Evolutionary conservation across 2,888 invertebrate species (phyloP), one percentile per base, ranked within the genome.

Genomic region (Rhimphoctona megacephalus): DNA sequence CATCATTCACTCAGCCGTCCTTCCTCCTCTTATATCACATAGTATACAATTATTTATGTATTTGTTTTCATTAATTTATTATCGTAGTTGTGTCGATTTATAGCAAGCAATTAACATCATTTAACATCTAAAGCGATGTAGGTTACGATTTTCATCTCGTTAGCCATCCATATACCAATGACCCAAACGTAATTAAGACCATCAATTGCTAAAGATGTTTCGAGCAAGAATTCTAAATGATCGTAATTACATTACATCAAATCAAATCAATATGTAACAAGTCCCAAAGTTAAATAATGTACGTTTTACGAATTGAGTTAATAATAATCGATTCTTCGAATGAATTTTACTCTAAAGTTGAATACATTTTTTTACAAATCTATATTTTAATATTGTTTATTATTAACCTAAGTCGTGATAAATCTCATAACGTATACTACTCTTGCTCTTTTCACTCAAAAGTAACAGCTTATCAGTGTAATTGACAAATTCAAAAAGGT

Each of bases 81-180:
- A 61, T 30, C 61, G 14, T 17, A 61, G 61, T 4, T 17, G 33
- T 33, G 73, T 33, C 57, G 72, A 76, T 33, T 64, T 30, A 43
- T 36, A 25, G 54, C 73, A 22, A 61, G 25, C 43, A 61, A 4
- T 76, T 76, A 61, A 30, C 61, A 46, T 76, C 43, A n/a, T 74
- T 64, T 76, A 61, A 61, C 61, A n/a, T 46, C 76, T 22, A 17
- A 74, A 57, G 22, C 19, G 9, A 74, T 43, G 54, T 57, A 17
- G 36, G 57, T 36, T 39, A 57, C 5, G 46, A 76, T 25, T 22
- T 14, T 49, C 49, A 19, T 3, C 66, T 69, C 54, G 73, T 54
- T 54, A 73, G 30, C 52, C 19, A 30, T 36, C 22, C 36, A 17
- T 39, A 22, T 7, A 54, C 14, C 19, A 43, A 61, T 57, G 72